Percentiles rank a stretch among this genome's conserved stretches.
Evolutionary conservation across 2,113 vertebrate genomes (phyloP).

Genomic region (Menidia beryllina): DNA sequence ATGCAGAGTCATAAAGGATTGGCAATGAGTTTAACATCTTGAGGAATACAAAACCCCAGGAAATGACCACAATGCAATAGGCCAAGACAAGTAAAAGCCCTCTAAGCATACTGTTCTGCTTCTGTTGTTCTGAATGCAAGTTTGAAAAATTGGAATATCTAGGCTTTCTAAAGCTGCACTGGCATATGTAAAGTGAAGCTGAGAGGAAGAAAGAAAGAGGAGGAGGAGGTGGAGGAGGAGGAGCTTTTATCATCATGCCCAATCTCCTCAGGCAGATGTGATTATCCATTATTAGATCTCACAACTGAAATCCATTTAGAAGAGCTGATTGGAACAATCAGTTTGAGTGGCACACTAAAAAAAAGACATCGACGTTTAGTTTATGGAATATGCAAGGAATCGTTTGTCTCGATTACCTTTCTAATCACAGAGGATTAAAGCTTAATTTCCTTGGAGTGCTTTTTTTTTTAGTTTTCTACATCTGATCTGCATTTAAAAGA

Average conservation of each 20-base stretch:
- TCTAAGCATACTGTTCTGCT: background rate
- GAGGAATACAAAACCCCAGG: background rate
- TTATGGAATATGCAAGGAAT: slow-evolving; percentile 36
- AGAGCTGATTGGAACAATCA: slow-evolving; percentile 50
- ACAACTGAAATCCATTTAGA: slow-evolving; percentile 50
- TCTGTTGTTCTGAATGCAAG: no score
- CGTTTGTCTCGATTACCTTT: slow-evolving; percentile 25
- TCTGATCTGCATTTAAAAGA: slow-evolving; percentile 7
- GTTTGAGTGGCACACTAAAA: slow-evolving; percentile 31
- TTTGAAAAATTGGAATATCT: background rate
- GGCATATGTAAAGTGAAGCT: slow-evolving; percentile 5
- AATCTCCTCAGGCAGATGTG: slow-evolving; percentile 50
- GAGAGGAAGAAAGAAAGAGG: background rate
- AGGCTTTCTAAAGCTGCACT: background rate
- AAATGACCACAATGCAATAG: background rate
- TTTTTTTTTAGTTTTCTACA: background rate
- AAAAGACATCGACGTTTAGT: slow-evolving; percentile 27
- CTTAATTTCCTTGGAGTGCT: slow-evolving; percentile 3
- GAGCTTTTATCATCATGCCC: slow-evolving; percentile 46
- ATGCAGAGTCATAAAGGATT: background rate
- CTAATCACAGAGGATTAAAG: slow-evolving; percentile 5
- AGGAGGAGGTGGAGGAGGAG: no score
- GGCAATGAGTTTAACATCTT: background rate
- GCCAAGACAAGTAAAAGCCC: background rate
- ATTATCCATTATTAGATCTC: slow-evolving; percentile 67